Evolutionary conservation across 2,113 vertebrate species (phyloP), one percentile per base, ranked within the genome.

Genomic region (Speoplatyrhinus poulsoni): DNA sequence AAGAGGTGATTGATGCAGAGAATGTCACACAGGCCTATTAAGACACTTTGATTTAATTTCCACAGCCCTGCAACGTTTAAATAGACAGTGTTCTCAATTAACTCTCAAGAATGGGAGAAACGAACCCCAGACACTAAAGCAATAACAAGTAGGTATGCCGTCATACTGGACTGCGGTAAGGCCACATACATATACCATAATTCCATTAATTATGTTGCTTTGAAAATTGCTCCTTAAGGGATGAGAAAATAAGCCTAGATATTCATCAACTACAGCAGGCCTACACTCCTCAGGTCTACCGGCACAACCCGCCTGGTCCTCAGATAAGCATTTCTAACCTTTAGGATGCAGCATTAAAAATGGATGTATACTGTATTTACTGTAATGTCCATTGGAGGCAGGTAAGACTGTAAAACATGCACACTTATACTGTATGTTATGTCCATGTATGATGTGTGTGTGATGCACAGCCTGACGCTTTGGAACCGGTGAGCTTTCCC

Each of bases 51-150:
- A 79, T 76, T 90, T 63, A 60, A 76, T 87, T 91, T 89, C 80
- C 65, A 79, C 68, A 70, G 83, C 64, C 64, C 60, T 69, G 68
- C 58, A 70, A 81, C 77, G 84, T 87, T 87, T 82, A 76, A 90
- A 91, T 89, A 85, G 82, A 67, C 47, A 60, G 59, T 16, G 69
- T 82, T 78, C 85, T 76, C 78, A 85, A 87, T 91, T 80, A 81
- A 64, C 62, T 80, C 74, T 82, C 54, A 46, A 53, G 62, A n/a
- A 75, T 46, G 15, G 57, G 36, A 87, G 75, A 62, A 56, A 49
- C n/a, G 33, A 65, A 65, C 65, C 82, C 75, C 67, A 70, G 73
- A 69, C 75, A 76, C 47, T 26, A 59, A 17, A 56, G 72, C 69
- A 68, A 68, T 50, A 69, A 60, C 65, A 62, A 52, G 13, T 41